Conservation (phyloP, 2,797 vertebrate genomes). For the Crax fasciolata region DNA sequence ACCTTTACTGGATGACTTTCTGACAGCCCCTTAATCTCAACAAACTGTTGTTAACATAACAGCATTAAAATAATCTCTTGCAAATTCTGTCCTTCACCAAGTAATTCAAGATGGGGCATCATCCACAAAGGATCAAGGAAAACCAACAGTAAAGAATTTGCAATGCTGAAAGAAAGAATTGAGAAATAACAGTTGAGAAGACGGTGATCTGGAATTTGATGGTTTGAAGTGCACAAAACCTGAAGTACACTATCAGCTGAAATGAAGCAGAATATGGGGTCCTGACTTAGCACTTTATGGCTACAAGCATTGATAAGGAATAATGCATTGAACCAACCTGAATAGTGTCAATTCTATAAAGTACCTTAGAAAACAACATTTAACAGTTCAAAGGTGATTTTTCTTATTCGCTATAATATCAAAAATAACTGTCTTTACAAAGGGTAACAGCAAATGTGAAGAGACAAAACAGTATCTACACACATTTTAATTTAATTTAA, state of each 20-base stretch:
- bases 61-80: constrained; percentile 15
- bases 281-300: background rate
- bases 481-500: too few relatives aligned
- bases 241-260: background rate
- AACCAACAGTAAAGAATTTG: background rate
- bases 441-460: background rate
- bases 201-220: background rate
- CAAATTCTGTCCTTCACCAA: background rate
- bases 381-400: background rate
- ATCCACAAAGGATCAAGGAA: background rate
- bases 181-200: background rate
- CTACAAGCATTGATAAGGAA: background rate
- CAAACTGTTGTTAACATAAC: background rate
- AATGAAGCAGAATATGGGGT: background rate
- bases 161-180: background rate
- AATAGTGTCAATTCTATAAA: background rate
- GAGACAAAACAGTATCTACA: background rate
- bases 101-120: background rate
- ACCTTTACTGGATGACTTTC: background rate
- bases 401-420: background rate
- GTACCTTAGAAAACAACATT: background rate
- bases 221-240: background rate
- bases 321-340: background rate
- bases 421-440: background rate
- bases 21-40: constrained; percentile 11